Evolutionary conservation across 2,113 vertebrate species (phyloP), one percentile per base, ranked within the genome.

Genomic region (Micromys minutus): DNA sequence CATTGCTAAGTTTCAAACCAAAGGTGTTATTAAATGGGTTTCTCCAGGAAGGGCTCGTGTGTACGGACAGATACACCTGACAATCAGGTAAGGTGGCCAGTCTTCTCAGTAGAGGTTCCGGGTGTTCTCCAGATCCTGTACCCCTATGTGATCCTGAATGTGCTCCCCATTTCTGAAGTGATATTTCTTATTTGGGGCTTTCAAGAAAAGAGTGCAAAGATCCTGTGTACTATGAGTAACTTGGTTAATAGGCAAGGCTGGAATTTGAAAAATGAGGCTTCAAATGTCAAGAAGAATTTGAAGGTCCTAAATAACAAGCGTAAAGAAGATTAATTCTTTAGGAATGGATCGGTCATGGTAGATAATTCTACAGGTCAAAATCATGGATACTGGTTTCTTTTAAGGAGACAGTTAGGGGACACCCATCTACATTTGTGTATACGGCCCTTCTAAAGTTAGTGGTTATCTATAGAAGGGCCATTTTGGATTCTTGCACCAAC

Each of bases 1-100:
- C 34, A 72, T 79, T 95, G 91, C 75, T 75, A 93, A 77, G 45
- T 87, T 76, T 86, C 80, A 93, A 90, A 65, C 15, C 19, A 76
- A 83, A 93, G 8, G 4, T 61, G 42, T 77, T 92, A 87, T 15
- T 42, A 11, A 8, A 75, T 89, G 17, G 17, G 52, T 95, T 95
- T 94, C 4, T 95, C 87, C 63, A 86, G 74, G 39, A 77, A 81
- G 72, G 12, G 1, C 93, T 95, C 42, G 26, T 26, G 7, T 75
- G 8, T 81, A 50, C 87, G 84, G 69, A 52, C 5, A 76, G 29
- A 31, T 63, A 21, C 31, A 71, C 31, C 39, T 63, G 47, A 59
- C 11, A 95, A 26, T 55, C 57, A 76, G 34, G 36, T 69, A 39
- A 86, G 11, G 22, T 71, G n/a, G 39, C 83, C 29, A n/a, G n/a